Evolutionary conservation across 2,797 vertebrate genomes (phyloP).

Genomic region (Lutra lutra): DNA sequence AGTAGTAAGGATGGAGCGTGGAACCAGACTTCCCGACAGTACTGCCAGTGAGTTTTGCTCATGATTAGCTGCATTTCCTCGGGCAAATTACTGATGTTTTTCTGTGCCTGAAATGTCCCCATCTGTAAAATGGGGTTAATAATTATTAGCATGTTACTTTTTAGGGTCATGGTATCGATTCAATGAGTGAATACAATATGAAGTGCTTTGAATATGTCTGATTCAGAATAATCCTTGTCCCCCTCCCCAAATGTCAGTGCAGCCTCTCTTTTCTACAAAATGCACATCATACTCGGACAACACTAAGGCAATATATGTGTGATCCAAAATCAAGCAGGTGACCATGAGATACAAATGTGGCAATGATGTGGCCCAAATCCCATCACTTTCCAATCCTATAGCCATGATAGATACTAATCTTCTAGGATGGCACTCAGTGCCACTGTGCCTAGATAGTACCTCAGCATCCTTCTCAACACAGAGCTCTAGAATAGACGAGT

Average conservation of each 20-base stretch:
- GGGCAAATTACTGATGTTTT: not conserved
- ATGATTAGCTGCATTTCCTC: not conserved
- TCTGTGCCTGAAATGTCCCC: not conserved
- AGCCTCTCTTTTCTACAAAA: not conserved
- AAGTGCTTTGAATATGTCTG: not conserved
- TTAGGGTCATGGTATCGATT: not conserved
- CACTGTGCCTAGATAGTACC: not conserved
- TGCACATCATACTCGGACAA: not conserved
- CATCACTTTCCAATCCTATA: no score
- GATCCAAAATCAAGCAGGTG: not conserved
- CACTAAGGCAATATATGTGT: not conserved
- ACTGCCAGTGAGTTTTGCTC: not conserved
- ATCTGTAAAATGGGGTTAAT: not conserved
- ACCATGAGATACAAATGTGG: not conserved
- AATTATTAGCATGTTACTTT: not conserved
- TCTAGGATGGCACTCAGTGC: not conserved
- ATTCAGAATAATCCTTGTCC: not conserved
- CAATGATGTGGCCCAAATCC: not conserved
- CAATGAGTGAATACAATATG: not conserved
- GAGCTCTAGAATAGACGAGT: not conserved
- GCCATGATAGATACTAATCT: not conserved
- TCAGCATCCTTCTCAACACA: not conserved
- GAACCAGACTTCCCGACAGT: not conserved
- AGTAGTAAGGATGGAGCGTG: not conserved
- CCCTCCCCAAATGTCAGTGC: not conserved